These are phyloP conservation scores for Ornithoptera priamus DNA, from an alignment of 2,888 invertebrate species.

Conservation along the genomic window DNA sequence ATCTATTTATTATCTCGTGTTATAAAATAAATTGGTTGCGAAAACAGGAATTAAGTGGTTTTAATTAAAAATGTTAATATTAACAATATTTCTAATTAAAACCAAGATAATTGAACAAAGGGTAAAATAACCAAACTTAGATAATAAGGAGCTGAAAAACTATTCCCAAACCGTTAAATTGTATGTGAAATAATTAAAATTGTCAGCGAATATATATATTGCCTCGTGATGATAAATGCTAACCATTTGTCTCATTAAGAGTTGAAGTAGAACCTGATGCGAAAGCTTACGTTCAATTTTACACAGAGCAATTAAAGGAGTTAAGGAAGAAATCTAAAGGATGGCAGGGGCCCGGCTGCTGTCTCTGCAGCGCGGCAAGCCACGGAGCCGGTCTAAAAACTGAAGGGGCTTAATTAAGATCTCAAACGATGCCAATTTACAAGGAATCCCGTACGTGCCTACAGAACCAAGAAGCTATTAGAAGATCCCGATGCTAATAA, in stretches of 20 bases:
- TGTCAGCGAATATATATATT: no score
- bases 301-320: conserved; percentile 25
- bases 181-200: no score
- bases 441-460: conserved; percentile 63
- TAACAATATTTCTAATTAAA: no score
- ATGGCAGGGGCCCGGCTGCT: conserved; percentile 22
- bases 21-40: neutral
- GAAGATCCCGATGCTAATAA: conserved; percentile 44
- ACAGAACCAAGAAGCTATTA: conserved; percentile 58
- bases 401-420: conserved; percentile 74
- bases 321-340: conserved; percentile 27
- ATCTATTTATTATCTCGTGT: neutral
- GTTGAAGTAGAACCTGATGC: neutral
- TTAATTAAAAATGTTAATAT: no score
- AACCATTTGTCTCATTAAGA: no score
- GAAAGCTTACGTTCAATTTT: conserved; percentile 24
- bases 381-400: conserved; percentile 63
- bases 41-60: no score
- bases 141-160: no score
- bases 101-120: no score
- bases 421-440: conserved; percentile 74
- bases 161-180: no score
- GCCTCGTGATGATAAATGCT: no score
- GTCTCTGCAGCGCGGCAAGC: conserved; percentile 28
- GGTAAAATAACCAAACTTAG: no score